Base-by-base conservation (phyloP, 2,888 invertebrate species). In the Lasioglossum morio region DNA sequence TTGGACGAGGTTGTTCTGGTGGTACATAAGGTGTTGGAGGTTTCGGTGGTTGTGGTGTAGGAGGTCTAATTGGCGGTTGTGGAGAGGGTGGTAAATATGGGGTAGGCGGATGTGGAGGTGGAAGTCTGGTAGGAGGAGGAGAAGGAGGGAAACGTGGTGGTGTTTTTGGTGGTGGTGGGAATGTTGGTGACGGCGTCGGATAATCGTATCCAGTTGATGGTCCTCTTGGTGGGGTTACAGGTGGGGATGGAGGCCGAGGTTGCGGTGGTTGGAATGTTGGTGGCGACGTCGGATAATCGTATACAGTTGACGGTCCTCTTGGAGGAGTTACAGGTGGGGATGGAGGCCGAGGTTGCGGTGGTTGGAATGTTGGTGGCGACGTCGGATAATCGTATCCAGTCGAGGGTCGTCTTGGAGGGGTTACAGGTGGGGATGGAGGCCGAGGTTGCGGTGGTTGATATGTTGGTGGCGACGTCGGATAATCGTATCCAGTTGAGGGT, bases 241-340 rank as follows among this genome's bases (percentile, higher is more conserved):
- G 91, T 2, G 43, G 72, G 0, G 40, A 88, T 16, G 75, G n/a
- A 1, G 72, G 72, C 7, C 23, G 92, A 46, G 72, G 89, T 43
- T 91, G 86, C 0, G 78, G 78, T 57, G 79, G 70, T n/a, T 95
- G 96, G 86, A 95, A 27, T 3, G 77, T 43, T 63, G n/a, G 34
- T 4, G 60, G 27, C 0, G 75, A 77, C 34, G 79, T 81, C 12
- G 89, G 87, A 0, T 89, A 86, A 19, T 87, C 81, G 40, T 79
- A 75, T 10, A 90, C 86, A 10, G 92, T 87, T 48, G 91, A 86
- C 16, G 73, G 66, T 10, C 77, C 82, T 70, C 63, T 88, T 81
- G 74, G 88, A 74, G 88, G 75, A 0, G 19, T 66, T 30, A 66
- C 37, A 81, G 75, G 91, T 2, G 43, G 72, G 0, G 43, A 73